These are phyloP conservation scores for Indri indri DNA, from an alignment of 2,113 vertebrate genomes.

Conservation along the genomic window DNA sequence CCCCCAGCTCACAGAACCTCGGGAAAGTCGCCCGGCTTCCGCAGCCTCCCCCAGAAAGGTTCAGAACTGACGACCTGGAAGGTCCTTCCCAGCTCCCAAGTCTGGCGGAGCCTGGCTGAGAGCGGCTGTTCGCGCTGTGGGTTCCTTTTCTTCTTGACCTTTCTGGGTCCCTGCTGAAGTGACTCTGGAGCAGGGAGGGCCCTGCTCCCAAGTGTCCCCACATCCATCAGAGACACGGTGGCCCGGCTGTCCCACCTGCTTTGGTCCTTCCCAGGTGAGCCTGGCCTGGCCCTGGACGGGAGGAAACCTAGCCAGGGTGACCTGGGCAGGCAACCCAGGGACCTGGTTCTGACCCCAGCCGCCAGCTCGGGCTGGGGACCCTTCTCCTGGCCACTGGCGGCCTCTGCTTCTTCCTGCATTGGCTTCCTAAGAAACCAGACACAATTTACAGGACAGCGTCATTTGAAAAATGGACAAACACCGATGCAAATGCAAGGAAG, in stretches of 20 bases:
- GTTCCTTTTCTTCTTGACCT: neutral
- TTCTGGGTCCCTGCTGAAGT: neutral
- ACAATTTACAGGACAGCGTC: neutral
- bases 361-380: neutral
- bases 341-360: neutral
- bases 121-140: neutral
- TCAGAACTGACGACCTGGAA: neutral
- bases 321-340: neutral
- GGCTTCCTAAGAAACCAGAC: neutral
- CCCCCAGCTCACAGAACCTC: accelerated
- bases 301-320: accelerated
- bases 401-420: neutral
- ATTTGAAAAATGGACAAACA: neutral
- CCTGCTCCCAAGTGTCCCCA: neutral
- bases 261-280: neutral
- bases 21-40: neutral
- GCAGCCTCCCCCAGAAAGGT: accelerated
- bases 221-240: accelerated
- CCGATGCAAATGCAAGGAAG: neutral
- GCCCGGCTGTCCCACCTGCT: neutral
- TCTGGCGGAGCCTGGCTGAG: neutral
- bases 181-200: neutral
- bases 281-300: neutral
- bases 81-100: neutral
- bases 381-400: neutral